Base-by-base conservation (phyloP, 2,797 vertebrate genomes). In the Eleutherodactylus coqui region DNA sequence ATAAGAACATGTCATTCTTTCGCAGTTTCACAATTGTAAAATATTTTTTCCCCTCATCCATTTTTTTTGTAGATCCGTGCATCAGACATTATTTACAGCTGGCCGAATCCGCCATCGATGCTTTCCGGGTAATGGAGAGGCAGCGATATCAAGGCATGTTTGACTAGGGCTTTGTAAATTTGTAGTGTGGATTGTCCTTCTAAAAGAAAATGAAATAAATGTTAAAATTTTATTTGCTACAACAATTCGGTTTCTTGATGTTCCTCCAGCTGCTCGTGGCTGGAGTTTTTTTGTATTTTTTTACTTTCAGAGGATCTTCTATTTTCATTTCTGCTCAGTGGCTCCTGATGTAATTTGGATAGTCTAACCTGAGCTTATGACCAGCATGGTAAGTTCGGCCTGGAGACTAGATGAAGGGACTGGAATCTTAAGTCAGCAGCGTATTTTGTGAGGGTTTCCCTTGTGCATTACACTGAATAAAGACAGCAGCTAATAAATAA, bases 131-230 rank as follows among this genome's bases (percentile, higher is more conserved):
- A 88, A 95, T 93, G 82, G 96, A 97, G 89, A 96, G 94, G 88
- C 95, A 95, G 58, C 92, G 96, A 88, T 98, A 97, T 88, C 91
- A 93, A 89, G 95, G 95, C 88, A 98, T 98, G 97, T 97, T 98
- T 87, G 90, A 91, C 89, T 91, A 92, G 89, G 82, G 29, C 9
- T 17, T 16, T 72, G 34, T 16, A 70, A 24, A 34, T 21, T 38
- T 81, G n/a, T 64, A 64, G 9, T 36, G 32, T 70, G 67, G 21
- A 38, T 70, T 8, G 4, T 72, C 21, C 43, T 14, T 72, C 64
- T 36, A 72, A n/a, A 72, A n/a, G 21, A 43, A 43, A 13, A 43
- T 72, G 21, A 72, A 72, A 41, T 72, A 72, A 72, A 72, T 72
- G 14, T 72, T 13, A n/a, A 72, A n/a, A 41, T n/a, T 11, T 60